Evolutionary conservation across 2,113 vertebrate species (phyloP), one percentile per base, ranked within the genome.

Genomic region (Cololabis saira): DNA sequence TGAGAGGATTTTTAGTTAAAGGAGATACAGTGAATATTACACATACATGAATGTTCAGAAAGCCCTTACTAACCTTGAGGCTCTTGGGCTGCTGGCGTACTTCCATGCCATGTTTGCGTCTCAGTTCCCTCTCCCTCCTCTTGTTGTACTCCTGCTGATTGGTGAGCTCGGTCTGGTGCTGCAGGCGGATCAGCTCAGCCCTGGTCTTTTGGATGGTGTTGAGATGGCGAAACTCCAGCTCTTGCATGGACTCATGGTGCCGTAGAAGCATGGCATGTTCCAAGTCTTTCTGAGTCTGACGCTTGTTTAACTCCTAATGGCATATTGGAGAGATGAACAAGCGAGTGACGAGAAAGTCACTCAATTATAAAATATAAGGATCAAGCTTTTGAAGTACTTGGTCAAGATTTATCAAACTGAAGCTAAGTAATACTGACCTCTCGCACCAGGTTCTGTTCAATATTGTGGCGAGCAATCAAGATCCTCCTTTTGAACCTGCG

Each of bases 141-240:
- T 99, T 99, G 91, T 99, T 99, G 91, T 99, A 99, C 17, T 99
- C 98, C 88, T 97, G 94, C 93, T 99, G 98, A 91, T 99, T 99
- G 88, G 95, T 98, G 81, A 99, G 98, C 90, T 99, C 98, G 0
- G 97, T 99, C 89, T 98, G 96, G 93, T 99, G 98, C 90, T 99
- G 98, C 69, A 97, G 91, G 22, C 96, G 94, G 80, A 95, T 99
- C 82, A 99, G 94, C 84, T 99, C 98, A 1, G 94, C 95, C 80
- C 97, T 94, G 84, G 95, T 98, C 87, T 94, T 96, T 90, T 99
- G 98, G 91, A 99, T 96, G 88, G 91, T 97, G 80, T 93, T 95
- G 80, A 99, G 94, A 88, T 99, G 98, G 76, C 98, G 95, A 89
- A 98, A 98, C 92, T 99, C 97, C 88, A 99, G 92, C 85, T 99